Evolutionary conservation across 2,888 invertebrate genomes (phyloP).

Genomic region (Branchipolynoe longqiensis): DNA sequence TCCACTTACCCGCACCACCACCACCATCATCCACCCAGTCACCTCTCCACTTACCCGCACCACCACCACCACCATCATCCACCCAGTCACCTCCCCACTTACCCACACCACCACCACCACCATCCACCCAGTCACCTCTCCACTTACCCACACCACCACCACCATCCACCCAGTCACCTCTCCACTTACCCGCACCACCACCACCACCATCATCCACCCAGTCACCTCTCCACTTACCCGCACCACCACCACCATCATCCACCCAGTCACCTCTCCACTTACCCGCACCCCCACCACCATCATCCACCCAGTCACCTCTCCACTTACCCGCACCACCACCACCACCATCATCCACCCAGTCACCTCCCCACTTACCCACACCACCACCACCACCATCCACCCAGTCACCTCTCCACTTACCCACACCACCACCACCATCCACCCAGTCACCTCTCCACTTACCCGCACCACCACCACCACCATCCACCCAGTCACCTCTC

Average conservation of each 20-base stretch:
- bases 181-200: background rate
- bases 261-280: background rate
- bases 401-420: background rate
- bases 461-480: background rate
- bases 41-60: background rate
- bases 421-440: background rate
- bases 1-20: background rate
- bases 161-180: background rate
- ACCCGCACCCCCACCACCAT: background rate
- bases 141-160: background rate
- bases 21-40: too few species aligned
- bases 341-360: too few species aligned
- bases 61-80: background rate
- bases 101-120: background rate
- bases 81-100: background rate
- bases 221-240: background rate
- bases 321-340: too few species aligned
- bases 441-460: background rate
- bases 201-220: background rate
- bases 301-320: too few species aligned
- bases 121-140: background rate
- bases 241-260: background rate
- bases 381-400: background rate
- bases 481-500: too few species aligned
- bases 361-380: background rate